Evolutionary conservation across 2,797 vertebrate genomes (phyloP), one percentile per base, ranked within the genome.

Genomic region (Vireo griseus): DNA sequence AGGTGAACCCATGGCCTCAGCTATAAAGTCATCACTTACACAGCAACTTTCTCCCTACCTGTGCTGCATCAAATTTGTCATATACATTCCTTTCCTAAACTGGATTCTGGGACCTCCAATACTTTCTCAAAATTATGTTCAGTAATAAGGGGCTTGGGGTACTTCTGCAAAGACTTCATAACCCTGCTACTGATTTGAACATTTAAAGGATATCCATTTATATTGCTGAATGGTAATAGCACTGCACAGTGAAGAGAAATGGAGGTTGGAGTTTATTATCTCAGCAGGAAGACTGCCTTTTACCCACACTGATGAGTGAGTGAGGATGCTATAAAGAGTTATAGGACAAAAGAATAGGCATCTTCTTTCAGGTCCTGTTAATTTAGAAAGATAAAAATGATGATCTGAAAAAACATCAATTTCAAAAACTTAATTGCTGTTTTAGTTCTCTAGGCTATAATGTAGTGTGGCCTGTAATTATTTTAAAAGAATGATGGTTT

Each of bases 401-500:
- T 33, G 35, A 90, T 63, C 61, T 82, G 55, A 88, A 95, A 86
- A 88, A 85, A 11, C 74, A 86, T 20, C 42, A 18, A 80, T 93
- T 94, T 94, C 89, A 85, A 88, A 96, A 93, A 74, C 37, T 63
- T 77, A 92, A 95, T 84, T 92, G 90, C 62, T 94, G 14, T 51
- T 95, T 94, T 86, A 72, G 45, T 86, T 96, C 86, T 77, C 66
- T 45, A 90, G 63, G 75, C 57, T 50, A 39, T 84, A 91, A 94
- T 61, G 67, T 22, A 79, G 57, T 28, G 40, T 57, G 44, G 68
- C 33, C 78, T 79, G 52, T 90, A 93, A 89, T 93, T 86, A 93
- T 66, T 90, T 76, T 85, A 72, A 52, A 76, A 83, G 57, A 61
- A 92, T 35, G 91, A 78, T 45, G 57, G 13, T 42, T 18, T 29